Base-by-base conservation (phyloP, 2,888 invertebrate genomes). In the Oxyscelio sp. region DNA sequence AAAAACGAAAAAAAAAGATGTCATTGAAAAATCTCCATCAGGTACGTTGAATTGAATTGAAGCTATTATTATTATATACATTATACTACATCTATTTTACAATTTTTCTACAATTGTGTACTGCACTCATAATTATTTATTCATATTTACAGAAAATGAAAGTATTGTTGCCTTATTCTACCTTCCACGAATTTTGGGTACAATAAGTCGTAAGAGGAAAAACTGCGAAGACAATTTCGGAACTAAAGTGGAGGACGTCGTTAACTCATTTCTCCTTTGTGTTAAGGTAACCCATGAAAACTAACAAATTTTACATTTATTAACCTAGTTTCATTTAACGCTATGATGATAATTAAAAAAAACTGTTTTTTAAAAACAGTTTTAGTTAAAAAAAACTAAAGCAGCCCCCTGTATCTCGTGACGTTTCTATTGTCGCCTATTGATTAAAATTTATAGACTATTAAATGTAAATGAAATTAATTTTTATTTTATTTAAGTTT, bases 401-500 rank as follows among this genome's bases (percentile, higher is more conserved):
- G n/a, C n/a, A n/a, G n/a, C n/a, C n/a, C n/a, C n/a, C n/a, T n/a
- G n/a, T n/a, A n/a, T n/a, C n/a, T n/a, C n/a, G n/a, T n/a, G n/a
- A n/a, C n/a, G n/a, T n/a, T n/a, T n/a, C n/a, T n/a, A n/a, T n/a
- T n/a, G n/a, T n/a, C n/a, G n/a, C n/a, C n/a, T n/a, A n/a, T n/a
- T n/a, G n/a, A n/a, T n/a, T n/a, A n/a, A n/a, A n/a, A n/a, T n/a
- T n/a, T n/a, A n/a, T n/a, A n/a, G n/a, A n/a, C n/a, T n/a, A n/a
- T n/a, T n/a, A n/a, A n/a, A n/a, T n/a, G n/a, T n/a, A n/a, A n/a
- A n/a, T n/a, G n/a, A n/a, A n/a, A 58, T 38, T 38, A 11, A 15
- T 27, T 54, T 54, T 56, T 1, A 40, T 59, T 27, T 50, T 65
- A n/a, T 34, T 8, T 65, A n/a, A n/a, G n/a, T n/a, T n/a, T n/a